Evolutionary conservation across 2,113 vertebrate genomes (phyloP).

Genomic region (Acanthisitta chloris): DNA sequence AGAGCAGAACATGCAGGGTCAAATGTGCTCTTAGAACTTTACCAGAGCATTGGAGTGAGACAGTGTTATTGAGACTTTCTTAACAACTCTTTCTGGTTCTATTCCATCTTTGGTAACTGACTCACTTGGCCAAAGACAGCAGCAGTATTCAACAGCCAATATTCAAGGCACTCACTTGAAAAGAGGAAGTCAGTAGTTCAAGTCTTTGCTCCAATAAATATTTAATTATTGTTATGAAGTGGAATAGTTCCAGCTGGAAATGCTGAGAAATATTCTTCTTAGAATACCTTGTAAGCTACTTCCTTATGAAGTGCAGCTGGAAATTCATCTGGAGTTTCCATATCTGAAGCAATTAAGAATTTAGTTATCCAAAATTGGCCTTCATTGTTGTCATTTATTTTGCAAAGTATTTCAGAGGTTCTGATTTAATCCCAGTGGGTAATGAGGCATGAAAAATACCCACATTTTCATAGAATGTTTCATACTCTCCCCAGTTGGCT

Average conservation of each 20-base stretch:
- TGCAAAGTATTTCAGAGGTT: not conserved
- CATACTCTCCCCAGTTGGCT: not conserved
- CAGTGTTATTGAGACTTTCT: not conserved
- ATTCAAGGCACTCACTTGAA: not conserved
- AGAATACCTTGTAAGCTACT: not conserved
- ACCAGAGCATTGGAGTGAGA: not conserved
- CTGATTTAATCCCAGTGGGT: not conserved
- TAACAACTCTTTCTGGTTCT: not conserved
- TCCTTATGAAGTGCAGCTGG: not conserved
- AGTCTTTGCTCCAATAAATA: not conserved
- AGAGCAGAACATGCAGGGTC: not conserved
- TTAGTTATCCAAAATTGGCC: not conserved
- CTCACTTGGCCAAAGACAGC: not conserved
- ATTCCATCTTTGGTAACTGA: not conserved
- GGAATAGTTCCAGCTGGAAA: not conserved
- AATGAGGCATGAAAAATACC: not conserved
- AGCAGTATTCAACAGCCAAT: not conserved
- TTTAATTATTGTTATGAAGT: conserved; percentile 38
- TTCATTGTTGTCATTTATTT: not conserved
- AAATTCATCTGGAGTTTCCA: not conserved
- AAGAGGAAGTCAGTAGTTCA: not conserved
- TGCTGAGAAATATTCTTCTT: not conserved
- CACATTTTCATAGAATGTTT: not conserved
- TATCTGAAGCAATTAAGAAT: not conserved
- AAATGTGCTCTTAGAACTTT: not conserved